These are phyloP conservation scores for Whitmania pigra DNA, from an alignment of 1,140 invertebrate species.

Conservation along the genomic window DNA sequence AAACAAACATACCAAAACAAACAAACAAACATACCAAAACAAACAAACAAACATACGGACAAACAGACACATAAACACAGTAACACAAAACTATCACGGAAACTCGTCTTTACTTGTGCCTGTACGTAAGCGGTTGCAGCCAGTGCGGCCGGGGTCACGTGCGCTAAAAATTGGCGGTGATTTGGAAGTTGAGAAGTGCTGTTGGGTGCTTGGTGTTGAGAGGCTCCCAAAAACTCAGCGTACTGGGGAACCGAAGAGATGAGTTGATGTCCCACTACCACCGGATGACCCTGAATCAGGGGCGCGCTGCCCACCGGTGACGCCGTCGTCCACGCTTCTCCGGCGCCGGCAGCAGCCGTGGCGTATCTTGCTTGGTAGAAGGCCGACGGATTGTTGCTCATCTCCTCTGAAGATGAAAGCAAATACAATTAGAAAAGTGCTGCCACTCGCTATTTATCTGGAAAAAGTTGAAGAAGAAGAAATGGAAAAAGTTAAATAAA, in stretches of 20 bases:
- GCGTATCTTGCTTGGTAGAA: conserved; percentile 12
- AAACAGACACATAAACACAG: background rate
- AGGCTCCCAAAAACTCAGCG: background rate
- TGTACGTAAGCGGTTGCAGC: conserved; percentile 6
- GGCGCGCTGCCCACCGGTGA: background rate
- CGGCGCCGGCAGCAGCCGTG: background rate
- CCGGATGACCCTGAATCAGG: background rate
- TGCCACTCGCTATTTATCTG: background rate
- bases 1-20: background rate
- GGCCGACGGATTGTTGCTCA: background rate
- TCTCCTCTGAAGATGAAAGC: conserved; percentile 6
- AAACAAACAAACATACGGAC: conserved; percentile 4
- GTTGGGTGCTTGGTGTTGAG: background rate
- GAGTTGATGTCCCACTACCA: background rate
- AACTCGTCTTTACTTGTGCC: background rate
- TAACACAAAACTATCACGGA: background rate
- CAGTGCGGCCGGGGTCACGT: background rate
- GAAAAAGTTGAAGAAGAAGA: too few relatives aligned
- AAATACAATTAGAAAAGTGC: background rate
- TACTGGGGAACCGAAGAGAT: background rate
- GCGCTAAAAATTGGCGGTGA: conserved; percentile 1
- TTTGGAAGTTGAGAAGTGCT: background rate
- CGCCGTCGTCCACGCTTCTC: background rate
- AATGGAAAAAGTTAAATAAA: too few relatives aligned
- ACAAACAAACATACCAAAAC: background rate